Evolutionary conservation across 23 tunicate species (phyloP), one percentile per base, ranked within the genome.

Genomic region (Botrylloides violaceus): DNA sequence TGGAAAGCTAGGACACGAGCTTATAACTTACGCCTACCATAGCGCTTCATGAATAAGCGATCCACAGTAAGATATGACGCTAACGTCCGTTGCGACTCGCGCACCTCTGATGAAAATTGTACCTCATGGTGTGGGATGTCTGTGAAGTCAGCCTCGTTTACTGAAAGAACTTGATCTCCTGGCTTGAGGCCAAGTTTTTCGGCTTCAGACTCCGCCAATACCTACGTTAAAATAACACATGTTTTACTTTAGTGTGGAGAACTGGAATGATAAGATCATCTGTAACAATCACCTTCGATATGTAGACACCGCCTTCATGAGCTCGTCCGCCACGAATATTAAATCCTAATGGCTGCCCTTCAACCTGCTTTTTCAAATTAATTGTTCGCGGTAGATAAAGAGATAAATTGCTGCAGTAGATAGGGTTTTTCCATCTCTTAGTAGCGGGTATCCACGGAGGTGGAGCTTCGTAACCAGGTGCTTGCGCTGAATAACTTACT

Each of bases 361-460:
- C 71, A 20, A 21, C 33, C 34, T 88, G 64, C 59, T 83, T 70
- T 57, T 71, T 36, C 49, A 36, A 55, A 4, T 31, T 24, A 29
- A 90, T 75, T 1, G 72, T 71, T 28, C 97, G 47, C 1, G 97
- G 92, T 34, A 90, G 47, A 37, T 73, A 90, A 4, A 79, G 61
- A 29, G 74, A 82, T 36, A 90, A 59, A 61, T 83, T 90, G 66
- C 79, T 83, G 82, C 78, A 82, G 72, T 90, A 90, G 12, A 63
- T 72, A 48, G 85, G 64, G 63, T 90, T 49, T 37, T 83, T 78
- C 90, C 81, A 77, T 43, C 97, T 33, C 71, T 82, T 63, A 1
- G 77, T 66, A 18, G 90, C 70, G 0, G 97, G 90, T 24, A 83
- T 78, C 97, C 97, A 90, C 24, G 77, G 72, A 15, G 97, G 97